Evolutionary conservation across 2,797 vertebrate genomes (phyloP).

Genomic region (Pangasius mekongensis): DNA sequence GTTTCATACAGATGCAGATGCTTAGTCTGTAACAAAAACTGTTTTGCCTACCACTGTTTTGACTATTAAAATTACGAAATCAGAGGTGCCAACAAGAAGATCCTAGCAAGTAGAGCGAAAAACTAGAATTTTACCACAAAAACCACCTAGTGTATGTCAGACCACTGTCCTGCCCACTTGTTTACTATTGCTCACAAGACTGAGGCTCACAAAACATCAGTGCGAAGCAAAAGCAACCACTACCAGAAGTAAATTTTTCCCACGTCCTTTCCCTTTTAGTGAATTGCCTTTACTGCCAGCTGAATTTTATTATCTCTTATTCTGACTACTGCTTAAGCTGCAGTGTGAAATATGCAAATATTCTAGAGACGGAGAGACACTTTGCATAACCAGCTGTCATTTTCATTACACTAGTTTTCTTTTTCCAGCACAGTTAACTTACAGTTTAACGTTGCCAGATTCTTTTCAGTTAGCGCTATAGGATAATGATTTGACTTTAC

Average conservation of each 20-base stretch:
- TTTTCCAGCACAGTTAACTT: not conserved
- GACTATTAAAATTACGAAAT: not conserved
- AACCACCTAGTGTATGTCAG: not conserved
- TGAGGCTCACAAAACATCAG: not conserved
- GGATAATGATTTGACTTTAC: not conserved
- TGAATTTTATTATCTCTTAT: not conserved
- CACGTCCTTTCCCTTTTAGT: not conserved
- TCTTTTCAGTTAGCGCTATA: not conserved
- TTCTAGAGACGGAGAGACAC: no score
- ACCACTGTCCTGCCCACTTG: not conserved
- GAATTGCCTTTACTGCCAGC: not conserved
- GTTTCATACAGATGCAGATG: not conserved
- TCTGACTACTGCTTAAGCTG: not conserved
- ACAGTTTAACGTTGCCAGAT: not conserved
- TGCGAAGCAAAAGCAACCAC: not conserved
- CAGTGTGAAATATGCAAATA: not conserved
- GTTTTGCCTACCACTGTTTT: not conserved
- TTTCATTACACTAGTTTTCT: not conserved
- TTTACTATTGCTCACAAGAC: not conserved
- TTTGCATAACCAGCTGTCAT: not conserved
- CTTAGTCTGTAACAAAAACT: not conserved
- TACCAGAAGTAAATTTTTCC: not conserved
- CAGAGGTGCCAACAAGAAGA: not conserved
- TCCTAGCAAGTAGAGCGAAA: not conserved
- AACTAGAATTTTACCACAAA: not conserved